These are phyloP conservation scores for Trichonephila inaurata DNA, from an alignment of 1,140 invertebrate species.

Conservation along the genomic window DNA sequence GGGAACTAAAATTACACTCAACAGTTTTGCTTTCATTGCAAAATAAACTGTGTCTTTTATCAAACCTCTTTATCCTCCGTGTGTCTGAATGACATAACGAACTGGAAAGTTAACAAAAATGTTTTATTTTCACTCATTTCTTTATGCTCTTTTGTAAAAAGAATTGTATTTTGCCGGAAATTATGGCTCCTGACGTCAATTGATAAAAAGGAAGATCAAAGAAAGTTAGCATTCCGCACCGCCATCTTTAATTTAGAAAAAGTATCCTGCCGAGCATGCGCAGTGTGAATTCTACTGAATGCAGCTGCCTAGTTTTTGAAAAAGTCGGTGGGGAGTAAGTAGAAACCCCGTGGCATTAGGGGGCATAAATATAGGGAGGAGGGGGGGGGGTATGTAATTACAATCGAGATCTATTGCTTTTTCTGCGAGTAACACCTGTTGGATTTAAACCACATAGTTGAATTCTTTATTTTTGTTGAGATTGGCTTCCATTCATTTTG, in stretches of 20 bases:
- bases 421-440: slow-evolving; percentile 7
- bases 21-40: slow-evolving; percentile 34
- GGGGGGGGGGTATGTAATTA: not conserved
- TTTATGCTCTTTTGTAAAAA: slow-evolving; percentile 2
- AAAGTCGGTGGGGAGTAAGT: not conserved
- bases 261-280: slow-evolving; percentile 18
- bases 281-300: not conserved
- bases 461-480: not conserved
- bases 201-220: not conserved
- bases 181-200: slow-evolving; percentile 1
- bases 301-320: not conserved
- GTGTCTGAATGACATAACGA: slow-evolving; percentile 35
- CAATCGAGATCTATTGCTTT: slow-evolving; percentile 21
- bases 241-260: slow-evolving; percentile 31
- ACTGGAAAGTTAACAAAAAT: slow-evolving; percentile 32
- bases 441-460: not conserved
- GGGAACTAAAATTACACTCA: not conserved
- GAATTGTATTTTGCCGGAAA: slow-evolving; percentile 25
- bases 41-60: slow-evolving; percentile 34
- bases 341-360: not conserved
- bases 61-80: slow-evolving; percentile 1
- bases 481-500: not conserved
- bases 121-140: not conserved
- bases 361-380: not conserved
- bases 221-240: not conserved